Evolutionary conservation across 2,113 vertebrate species (phyloP).

Genomic region (Perca fluviatilis): DNA sequence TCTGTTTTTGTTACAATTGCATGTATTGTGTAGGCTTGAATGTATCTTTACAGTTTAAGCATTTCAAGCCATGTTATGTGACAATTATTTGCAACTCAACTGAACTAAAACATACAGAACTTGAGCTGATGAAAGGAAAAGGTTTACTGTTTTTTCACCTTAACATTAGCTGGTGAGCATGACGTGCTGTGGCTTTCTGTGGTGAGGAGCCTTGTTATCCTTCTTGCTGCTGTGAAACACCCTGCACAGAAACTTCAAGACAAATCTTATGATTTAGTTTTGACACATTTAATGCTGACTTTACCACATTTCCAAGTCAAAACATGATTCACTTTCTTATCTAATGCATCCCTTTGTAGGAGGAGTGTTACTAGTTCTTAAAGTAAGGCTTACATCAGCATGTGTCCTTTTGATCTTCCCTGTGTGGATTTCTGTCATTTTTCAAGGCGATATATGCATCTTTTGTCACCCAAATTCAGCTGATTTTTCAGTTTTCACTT

Average conservation of each 20-base stretch:
- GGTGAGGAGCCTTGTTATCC: not conserved
- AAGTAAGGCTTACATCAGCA: slow-evolving; percentile 10
- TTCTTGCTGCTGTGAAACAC: not conserved
- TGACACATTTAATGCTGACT: not conserved
- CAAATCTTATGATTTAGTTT: not conserved
- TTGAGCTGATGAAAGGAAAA: not conserved
- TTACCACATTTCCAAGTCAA: not conserved
- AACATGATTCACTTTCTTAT: slow-evolving; percentile 23
- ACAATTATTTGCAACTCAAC: not conserved
- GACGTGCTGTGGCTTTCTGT: not conserved
- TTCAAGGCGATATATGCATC: not conserved
- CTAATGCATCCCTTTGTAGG: slow-evolving; percentile 19
- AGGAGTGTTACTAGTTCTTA: not conserved
- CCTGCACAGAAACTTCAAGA: not conserved
- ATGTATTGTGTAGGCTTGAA: not conserved
- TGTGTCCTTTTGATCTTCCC: not conserved
- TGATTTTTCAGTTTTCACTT: not conserved
- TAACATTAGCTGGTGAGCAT: not conserved
- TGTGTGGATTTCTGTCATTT: not conserved
- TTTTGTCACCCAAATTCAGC: not conserved
- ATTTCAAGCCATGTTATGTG: not conserved
- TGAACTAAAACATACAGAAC: not conserved
- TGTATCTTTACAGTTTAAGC: not conserved
- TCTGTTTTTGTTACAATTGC: not conserved
- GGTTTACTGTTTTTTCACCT: not conserved